Percentiles rank a stretch among this genome's conserved stretches.
Evolutionary conservation across 2,797 vertebrate genomes (phyloP).

Genomic region (Ceryle rudis): DNA sequence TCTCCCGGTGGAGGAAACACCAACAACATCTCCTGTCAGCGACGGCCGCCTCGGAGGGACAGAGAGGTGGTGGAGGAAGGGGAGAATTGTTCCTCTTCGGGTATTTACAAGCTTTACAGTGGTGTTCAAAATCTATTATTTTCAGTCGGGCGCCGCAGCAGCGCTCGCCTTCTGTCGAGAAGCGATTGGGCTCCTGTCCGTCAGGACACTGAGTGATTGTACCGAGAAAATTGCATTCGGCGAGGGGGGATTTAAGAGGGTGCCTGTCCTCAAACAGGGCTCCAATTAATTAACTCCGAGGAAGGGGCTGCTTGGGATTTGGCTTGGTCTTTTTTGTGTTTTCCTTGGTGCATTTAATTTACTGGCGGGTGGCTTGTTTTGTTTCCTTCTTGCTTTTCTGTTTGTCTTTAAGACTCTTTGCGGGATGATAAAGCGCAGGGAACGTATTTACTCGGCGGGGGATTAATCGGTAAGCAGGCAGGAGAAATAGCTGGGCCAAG

Average conservation of each 20-base stretch:
- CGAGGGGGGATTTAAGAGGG: conserved; percentile 70
- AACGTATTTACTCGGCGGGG: neutral
- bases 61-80: fast-evolving
- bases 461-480: conserved; percentile 41
- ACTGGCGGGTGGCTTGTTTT: neutral
- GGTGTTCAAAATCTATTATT: conserved; percentile 64
- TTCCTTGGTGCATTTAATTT: conserved; percentile 62
- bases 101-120: neutral
- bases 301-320: conserved; percentile 47
- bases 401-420: conserved; percentile 55
- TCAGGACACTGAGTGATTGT: conserved; percentile 74
- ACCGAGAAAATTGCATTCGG: conserved; percentile 77
- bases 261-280: conserved; percentile 71
- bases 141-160: conserved; percentile 37
- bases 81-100: neutral
- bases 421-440: conserved; percentile 19
- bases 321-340: neutral
- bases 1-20: neutral
- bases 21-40: neutral
- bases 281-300: conserved; percentile 81
- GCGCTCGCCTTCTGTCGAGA: conserved; percentile 64
- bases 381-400: conserved; percentile 27
- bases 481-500: conserved; percentile 19
- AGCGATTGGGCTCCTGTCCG: conserved; percentile 75
- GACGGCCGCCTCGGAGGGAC: neutral